Base-by-base conservation (phyloP, 2,888 invertebrate species). In the Lysandra bellargus region DNA sequence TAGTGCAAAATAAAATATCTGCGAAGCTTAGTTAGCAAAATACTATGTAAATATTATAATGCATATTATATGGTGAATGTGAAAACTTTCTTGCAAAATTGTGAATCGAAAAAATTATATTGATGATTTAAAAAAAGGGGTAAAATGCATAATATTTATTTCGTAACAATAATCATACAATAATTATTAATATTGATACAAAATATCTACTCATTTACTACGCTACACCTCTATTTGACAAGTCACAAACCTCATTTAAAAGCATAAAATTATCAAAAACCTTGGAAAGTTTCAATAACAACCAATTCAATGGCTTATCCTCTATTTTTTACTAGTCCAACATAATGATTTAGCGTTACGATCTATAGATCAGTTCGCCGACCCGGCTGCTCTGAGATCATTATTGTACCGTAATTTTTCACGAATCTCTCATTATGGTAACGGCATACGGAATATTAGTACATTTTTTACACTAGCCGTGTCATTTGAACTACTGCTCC, bases 371-470 rank as follows among this genome's bases (percentile, higher is more conserved):
- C 76, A 57, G 76, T 76, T 75, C 76, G 12, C 57, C 17, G 76
- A 76, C 76, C 76, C 76, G 57, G 76, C 49, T 14, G 75, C 49
- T 64, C 44, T 53, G 76, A 76, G 76, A 53, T 76, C 76, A 57
- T 53, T 33, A 57, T 53, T 53, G 53, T 76, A 76, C 76, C 76
- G 76, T 76, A 76, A 76, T 57, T 23, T 75, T 76, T 76, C 76
- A 76, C 76, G 76, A 76, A 76, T 57, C 76, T 33, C 76, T 76
- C 49, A 76, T 53, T 76, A 76, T 17, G 33, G 30, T 53, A 53
- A 49, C 76, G 53, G 53, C 33, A 57, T 30, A 44, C 23, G 12
- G 74, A 74, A 74, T 74, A 69, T 69, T 69, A 69, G 69, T 69
- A 69, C 30, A 37, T 69, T 69, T 69, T 69, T 69, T 69, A 69